Conservation (phyloP, 2,797 vertebrate species). For the Podarcis lilfordi region DNA sequence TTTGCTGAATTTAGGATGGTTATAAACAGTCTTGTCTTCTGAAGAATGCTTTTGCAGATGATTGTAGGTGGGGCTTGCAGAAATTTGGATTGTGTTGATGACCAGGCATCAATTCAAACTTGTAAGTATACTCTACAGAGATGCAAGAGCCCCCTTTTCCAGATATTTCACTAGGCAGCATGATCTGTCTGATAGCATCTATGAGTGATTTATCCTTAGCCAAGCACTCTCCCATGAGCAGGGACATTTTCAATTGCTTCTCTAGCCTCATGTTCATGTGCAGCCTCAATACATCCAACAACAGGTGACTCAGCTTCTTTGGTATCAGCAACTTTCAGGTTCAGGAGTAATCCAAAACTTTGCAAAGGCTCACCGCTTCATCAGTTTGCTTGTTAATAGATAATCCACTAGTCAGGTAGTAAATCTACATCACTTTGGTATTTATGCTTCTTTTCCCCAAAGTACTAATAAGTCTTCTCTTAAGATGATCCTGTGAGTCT, state of each 20-base stretch:
- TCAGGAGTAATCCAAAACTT: not conserved
- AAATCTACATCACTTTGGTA: not conserved
- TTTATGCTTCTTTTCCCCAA: slow-evolving; percentile 5
- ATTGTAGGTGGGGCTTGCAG: not conserved
- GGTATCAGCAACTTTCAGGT: slow-evolving; percentile 7
- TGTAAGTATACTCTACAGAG: not conserved
- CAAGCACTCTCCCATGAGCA: not conserved
- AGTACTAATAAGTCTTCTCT: slow-evolving; percentile 9
- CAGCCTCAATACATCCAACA: slow-evolving; percentile 18
- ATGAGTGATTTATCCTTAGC: slow-evolving; percentile 3
- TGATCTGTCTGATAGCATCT: not conserved
- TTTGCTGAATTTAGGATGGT: not conserved
- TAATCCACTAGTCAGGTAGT: slow-evolving; percentile 9
- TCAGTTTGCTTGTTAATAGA: not conserved
- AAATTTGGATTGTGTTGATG: not conserved
- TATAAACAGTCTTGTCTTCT: slow-evolving; percentile 13
- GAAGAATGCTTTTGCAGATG: not conserved
- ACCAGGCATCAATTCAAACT: not conserved
- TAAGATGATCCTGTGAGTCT: slow-evolving; percentile 9
- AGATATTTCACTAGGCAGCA: not conserved
- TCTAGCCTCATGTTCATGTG: slow-evolving; percentile 8
- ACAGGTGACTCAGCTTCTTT: slow-evolving; percentile 9
- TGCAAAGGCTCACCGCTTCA: not conserved
- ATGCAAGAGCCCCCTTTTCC: not conserved
- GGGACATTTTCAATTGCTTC: not conserved